Evolutionary conservation across 23 tunicate species (phyloP), one percentile per base, ranked within the genome.

Genomic region (Aplidium turbinatum): DNA sequence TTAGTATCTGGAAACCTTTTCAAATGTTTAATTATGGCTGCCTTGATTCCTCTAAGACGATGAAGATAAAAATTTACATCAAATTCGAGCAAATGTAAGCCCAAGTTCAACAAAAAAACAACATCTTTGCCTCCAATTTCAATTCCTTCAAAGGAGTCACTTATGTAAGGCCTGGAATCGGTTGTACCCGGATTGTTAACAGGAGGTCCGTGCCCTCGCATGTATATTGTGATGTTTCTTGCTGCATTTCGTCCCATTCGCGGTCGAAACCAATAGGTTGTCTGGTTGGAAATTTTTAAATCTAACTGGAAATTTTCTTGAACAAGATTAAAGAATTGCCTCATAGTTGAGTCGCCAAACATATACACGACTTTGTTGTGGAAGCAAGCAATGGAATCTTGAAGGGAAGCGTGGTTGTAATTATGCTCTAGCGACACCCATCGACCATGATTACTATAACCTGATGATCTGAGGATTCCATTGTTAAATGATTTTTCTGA

Each of bases 161-260:
- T 80, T 24, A 80, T 80, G 57, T 80, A 80, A 2, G 85, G 78
- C 22, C 82, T 48, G 5, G 42, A 11, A 36, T 33, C 28, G 3
- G 23, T 0, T 21, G 78, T 78, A 16, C 85, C 85, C 16, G 85
- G 78, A 20, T 57, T 71, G 19, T 47, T 70, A 36, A 80, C 26
- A 3, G 85, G 85, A 5, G 70, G 78, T 16, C 85, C 85, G 47
- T 80, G 85, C 28, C 78, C 52, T 18, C 85, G 54, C 32, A 70
- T 70, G 33, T 80, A 62, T 33, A 80, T 40, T n/a, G 85, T 35
- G n/a, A 71, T 69, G 40, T 80, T 80, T 16, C 11, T 5, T 21
- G 21, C 30, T 25, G 55, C 57, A 45, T 57, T 26, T 36, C 18
- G 21, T 32, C 61, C 73, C 0, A 45, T 13, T 47, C 60, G 73